Evolutionary conservation across 2,888 invertebrate genomes (phyloP), one percentile per base, ranked within the genome.

Genomic region (Isoperla grammatica): DNA sequence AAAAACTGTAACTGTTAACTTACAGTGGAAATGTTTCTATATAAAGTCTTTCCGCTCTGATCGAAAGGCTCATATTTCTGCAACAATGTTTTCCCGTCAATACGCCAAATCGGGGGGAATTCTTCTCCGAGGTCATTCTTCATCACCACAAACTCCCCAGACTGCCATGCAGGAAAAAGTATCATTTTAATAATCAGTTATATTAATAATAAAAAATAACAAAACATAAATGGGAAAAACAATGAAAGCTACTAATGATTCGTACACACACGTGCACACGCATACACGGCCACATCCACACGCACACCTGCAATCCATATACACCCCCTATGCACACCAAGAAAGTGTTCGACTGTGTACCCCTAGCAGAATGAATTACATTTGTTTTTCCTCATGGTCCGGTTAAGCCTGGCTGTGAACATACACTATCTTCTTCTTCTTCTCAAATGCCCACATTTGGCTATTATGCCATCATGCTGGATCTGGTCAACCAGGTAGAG

Each of bases 21-120:
- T 79, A 92, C 93, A 73, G 89, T 90, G 54, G 90, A 90, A 78
- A 90, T 90, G 79, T 90, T 92, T 70, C 86, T 83, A 72, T 93
- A 93, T 60, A 90, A 79, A 61, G 86, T 86, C 75, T 85, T 84
- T 61, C 90, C 90, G 72, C 88, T 86, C 69, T 89, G 86, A 67
- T 87, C 68, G 63, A 71, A 69, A 20, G 74, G 70, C 62, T 77
- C 77, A 69, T 73, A 78, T 65, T 77, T 76, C 67, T 76, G 76
- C 42, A 78, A 68, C 65, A 77, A 70, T 42, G 72, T 70, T 23
- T 75, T 74, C 8, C 86, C 90, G 72, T 95, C 94, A 43, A 95
- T 89, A 74, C 91, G 85, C 95, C 95, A 95, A 69, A 95, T 85
- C 5, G 88, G 84, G 6, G 93, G 94, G 82, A 86, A 88, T 73